Conservation (phyloP, 2,888 invertebrate species). For the Pemphredon lugubris region DNA sequence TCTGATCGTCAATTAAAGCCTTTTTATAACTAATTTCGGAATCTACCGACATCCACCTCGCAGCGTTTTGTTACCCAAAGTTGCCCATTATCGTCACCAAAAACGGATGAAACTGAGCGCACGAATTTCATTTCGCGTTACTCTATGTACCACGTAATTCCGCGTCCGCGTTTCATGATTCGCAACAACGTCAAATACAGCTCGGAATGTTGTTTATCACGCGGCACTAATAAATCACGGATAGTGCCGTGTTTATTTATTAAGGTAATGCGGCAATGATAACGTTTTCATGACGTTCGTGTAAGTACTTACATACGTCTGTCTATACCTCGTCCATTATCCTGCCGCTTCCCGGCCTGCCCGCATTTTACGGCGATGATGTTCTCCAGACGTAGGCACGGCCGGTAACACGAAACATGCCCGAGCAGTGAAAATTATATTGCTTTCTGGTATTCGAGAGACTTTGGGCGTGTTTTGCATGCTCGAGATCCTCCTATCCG, state of each 20-base stretch:
- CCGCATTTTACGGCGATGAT: conserved; percentile 33
- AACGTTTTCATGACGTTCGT: no score
- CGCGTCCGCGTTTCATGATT: no score
- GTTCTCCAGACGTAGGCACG: conserved; percentile 45
- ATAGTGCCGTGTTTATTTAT: conserved; percentile 49
- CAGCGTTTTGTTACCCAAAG: no score
- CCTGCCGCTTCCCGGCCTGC: conserved; percentile 15
- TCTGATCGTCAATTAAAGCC: no score
- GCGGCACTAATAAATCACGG: conserved; percentile 39
- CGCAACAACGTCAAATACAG: conserved; percentile 44
- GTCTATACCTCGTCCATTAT: no score
- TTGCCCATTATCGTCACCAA: no score
- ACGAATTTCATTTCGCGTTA: no score
- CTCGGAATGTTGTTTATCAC: conserved; percentile 42
- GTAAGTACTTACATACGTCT: no score
- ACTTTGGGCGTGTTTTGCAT: conserved; percentile 62
- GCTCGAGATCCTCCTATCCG: conserved; percentile 49
- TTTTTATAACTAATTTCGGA: no score
- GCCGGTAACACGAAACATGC: conserved; percentile 48
- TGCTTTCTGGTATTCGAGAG: conserved; percentile 59
- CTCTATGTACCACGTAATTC: no score
- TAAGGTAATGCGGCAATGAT: conserved; percentile 53
- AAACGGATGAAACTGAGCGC: no score
- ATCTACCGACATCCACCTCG: no score
- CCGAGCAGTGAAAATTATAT: conserved; percentile 58